Evolutionary conservation across 2,888 invertebrate genomes (phyloP).

Genomic region (Ditula angustiorana): DNA sequence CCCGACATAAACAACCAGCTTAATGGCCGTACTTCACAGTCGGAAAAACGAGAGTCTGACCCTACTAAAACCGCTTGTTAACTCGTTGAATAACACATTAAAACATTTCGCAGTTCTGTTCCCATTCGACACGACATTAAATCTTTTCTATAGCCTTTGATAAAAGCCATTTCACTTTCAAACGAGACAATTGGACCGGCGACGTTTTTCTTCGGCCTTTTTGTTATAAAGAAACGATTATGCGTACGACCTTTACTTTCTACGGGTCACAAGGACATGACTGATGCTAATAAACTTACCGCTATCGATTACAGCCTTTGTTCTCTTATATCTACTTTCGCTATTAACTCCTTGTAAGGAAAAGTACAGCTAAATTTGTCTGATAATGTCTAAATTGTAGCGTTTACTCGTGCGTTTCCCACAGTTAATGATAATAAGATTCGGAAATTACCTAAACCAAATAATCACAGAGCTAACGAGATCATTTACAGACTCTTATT

Average conservation of each 20-base stretch:
- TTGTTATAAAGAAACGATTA: conserved; percentile 62
- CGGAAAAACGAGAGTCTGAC: conserved; percentile 30
- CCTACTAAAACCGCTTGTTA: conserved; percentile 27
- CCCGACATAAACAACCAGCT: conserved; percentile 26
- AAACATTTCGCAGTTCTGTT: conserved; percentile 28
- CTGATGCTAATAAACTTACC: conserved; percentile 51
- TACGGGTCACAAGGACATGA: conserved; percentile 60
- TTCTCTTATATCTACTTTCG: conserved; percentile 10
- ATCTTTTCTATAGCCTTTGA: conserved; percentile 28
- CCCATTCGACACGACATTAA: conserved; percentile 40
- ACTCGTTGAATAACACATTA: conserved; percentile 32
- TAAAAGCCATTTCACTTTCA: conserved; percentile 59
- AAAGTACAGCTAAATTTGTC: neutral
- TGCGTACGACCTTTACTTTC: conserved; percentile 65
- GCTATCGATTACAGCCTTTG: neutral
- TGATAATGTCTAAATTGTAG: neutral
- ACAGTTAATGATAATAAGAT: conserved; percentile 1
- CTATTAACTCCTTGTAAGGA: neutral
- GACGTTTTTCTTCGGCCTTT: conserved; percentile 58
- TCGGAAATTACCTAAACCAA: conserved; percentile 7
- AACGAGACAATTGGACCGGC: conserved; percentile 57
- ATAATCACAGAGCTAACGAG: conserved; percentile 9
- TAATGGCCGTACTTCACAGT: conserved; percentile 26
- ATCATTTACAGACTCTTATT: conserved; percentile 31
- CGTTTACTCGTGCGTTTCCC: conserved; percentile 3